A percentile compares a stretch with the other conserved stretches of the same genome.
Conservation (phyloP, 2,888 invertebrate species). For the Dicyrtoma fusca region DNA sequence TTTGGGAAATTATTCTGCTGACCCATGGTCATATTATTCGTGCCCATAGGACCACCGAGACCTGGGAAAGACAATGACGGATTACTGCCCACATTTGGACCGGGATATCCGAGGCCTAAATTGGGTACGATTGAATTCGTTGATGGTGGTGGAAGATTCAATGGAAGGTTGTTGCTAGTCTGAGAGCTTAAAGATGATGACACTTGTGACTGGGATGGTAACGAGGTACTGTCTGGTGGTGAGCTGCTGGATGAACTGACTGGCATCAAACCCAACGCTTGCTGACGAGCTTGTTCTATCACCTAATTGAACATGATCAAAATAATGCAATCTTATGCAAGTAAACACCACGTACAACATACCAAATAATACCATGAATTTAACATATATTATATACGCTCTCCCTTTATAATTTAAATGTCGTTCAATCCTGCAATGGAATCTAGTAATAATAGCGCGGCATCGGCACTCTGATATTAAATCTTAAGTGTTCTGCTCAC, state of each 20-base stretch:
- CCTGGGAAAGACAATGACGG: slow-evolving; percentile 19
- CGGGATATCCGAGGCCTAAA: slow-evolving; percentile 26
- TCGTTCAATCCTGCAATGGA: no score
- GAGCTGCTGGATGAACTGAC: slow-evolving; percentile 9
- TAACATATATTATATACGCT: neutral
- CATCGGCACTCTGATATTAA: no score
- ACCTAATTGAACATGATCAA: slow-evolving; percentile 59
- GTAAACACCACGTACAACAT: neutral
- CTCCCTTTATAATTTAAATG: neutral
- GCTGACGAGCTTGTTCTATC: slow-evolving; percentile 84
- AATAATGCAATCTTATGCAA: slow-evolving; percentile 17
- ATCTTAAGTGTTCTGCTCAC: no score
- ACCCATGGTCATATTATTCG: slow-evolving; percentile 12
- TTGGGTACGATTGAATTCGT: slow-evolving; percentile 20
- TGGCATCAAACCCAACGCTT: slow-evolving; percentile 67
- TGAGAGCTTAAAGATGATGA: slow-evolving; percentile 2
- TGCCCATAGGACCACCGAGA: slow-evolving; percentile 15
- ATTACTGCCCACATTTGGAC: slow-evolving; percentile 5
- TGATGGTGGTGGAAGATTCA: neutral
- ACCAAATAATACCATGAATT: neutral
- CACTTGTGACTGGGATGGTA: slow-evolving; percentile 11
- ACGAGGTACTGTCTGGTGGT: slow-evolving; percentile 1
- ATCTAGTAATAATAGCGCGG: no score
- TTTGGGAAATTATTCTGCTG: slow-evolving; percentile 26
- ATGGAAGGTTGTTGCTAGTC: slow-evolving; percentile 11